Conservation (phyloP, 2,888 invertebrate species). For the Aporophyla nigra region DNA sequence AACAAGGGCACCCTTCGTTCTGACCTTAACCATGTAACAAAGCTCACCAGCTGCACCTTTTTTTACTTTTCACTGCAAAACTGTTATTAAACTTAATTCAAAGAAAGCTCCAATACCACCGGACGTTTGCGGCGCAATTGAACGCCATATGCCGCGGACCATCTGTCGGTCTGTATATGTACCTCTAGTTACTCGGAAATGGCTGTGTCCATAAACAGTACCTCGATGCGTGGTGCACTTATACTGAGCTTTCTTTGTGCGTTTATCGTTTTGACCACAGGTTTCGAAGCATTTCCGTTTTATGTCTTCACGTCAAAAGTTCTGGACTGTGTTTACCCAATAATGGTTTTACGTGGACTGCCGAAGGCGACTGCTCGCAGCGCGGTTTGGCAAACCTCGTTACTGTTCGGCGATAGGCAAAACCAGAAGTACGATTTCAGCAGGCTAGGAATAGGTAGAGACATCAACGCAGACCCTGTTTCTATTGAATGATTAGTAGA, state of each 20-base stretch:
- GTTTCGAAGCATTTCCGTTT: not conserved
- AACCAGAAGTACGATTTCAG: not conserved
- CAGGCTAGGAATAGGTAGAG: too few species aligned
- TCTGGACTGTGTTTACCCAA: not conserved
- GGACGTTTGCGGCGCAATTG: slow-evolving; percentile 56
- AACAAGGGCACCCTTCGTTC: not conserved
- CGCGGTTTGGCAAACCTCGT: too few species aligned
- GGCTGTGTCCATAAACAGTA: slow-evolving; percentile 41
- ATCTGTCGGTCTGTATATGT: slow-evolving; percentile 54
- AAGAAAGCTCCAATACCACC: slow-evolving; percentile 47
- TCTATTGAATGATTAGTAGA: too few species aligned
- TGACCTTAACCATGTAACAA: not conserved
- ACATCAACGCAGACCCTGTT: too few species aligned
- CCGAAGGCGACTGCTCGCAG: too few species aligned
- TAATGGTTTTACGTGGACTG: too few species aligned
- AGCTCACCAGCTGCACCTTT: not conserved
- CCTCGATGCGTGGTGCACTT: not conserved
- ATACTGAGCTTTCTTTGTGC: not conserved
- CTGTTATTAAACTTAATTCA: slow-evolving; percentile 19
- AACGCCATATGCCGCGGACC: slow-evolving; percentile 56
- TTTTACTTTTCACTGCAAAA: slow-evolving; percentile 9
- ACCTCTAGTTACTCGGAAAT: slow-evolving; percentile 55
- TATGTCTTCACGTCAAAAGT: not conserved
- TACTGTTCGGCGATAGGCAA: not conserved
- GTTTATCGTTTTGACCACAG: not conserved